Percentiles rank a stretch among this genome's conserved stretches.
These are phyloP conservation scores for Coranthus polyacanthus DNA, from an alignment of 2,797 vertebrate species.

Conservation along the genomic window DNA sequence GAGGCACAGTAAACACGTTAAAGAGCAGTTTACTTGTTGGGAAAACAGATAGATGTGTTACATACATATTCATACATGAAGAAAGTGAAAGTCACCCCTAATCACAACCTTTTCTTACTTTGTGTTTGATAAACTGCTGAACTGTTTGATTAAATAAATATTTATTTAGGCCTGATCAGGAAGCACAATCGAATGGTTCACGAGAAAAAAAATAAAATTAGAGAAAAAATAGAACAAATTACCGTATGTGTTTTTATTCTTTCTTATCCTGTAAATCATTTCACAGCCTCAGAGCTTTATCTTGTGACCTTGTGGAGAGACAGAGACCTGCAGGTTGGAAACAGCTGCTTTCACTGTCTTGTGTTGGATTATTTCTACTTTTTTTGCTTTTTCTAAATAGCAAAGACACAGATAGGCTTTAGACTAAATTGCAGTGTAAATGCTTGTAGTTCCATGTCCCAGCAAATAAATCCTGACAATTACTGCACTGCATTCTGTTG, in stretches of 20 bases:
- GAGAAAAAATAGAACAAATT: neutral
- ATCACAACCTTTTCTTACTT: too few relatives aligned
- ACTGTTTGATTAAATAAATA: too few relatives aligned
- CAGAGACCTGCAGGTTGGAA: neutral
- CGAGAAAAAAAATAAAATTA: neutral
- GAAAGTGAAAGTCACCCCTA: too few relatives aligned
- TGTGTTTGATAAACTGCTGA: too few relatives aligned
- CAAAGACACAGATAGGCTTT: neutral
- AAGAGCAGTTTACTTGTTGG: conserved; percentile 1
- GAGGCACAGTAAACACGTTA: conserved; percentile 6
- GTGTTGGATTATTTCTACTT: neutral
- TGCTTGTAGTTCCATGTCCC: conserved; percentile 7
- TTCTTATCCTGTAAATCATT: neutral
- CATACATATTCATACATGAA: too few relatives aligned
- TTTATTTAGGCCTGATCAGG: too few relatives aligned
- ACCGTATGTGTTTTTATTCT: neutral
- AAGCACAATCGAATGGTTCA: too few relatives aligned
- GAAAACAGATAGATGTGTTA: too few relatives aligned
- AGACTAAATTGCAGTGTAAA: neutral
- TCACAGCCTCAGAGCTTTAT: neutral
- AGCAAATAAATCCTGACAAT: conserved; percentile 1
- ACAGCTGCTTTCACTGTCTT: too few relatives aligned
- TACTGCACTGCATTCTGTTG: neutral
- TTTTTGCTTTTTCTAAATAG: neutral
- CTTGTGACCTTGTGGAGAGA: neutral